A percentile compares a stretch with the other conserved stretches of the same genome.
Conservation (phyloP, 2,113 vertebrate genomes). For the Sapajus apella region DNA sequence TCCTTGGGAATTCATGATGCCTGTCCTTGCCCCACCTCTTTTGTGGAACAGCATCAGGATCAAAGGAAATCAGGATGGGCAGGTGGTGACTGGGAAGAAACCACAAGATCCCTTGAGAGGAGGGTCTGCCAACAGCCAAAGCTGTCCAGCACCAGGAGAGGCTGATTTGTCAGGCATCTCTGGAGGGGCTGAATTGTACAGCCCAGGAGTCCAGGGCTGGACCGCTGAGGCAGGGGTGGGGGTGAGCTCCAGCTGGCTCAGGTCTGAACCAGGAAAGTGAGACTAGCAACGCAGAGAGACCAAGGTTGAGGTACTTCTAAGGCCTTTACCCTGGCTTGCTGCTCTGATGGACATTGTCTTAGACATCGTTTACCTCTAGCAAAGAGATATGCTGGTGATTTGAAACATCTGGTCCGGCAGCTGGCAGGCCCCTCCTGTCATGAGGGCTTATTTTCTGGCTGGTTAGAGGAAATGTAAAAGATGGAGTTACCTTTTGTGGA, state of each 20-base stretch:
- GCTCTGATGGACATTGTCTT: conserved; percentile 64
- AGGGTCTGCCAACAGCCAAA: background rate
- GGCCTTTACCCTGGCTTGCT: background rate
- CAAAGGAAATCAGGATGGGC: background rate
- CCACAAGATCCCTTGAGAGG: background rate
- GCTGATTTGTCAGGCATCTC: background rate
- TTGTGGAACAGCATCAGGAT: background rate
- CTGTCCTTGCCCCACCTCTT: background rate
- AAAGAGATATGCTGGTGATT: conserved; percentile 81
- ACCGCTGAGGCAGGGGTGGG: background rate
- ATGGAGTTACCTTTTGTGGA: background rate
- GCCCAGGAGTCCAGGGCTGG: background rate
- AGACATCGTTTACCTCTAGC: conserved; percentile 83
- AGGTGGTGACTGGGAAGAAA: background rate
- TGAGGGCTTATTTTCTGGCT: conserved; percentile 17
- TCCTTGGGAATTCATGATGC: conserved; percentile 13
- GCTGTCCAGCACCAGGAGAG: background rate
- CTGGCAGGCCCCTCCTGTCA: conserved; percentile 49
- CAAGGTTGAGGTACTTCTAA: background rate
- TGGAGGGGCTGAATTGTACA: background rate
- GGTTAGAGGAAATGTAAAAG: conserved; percentile 26
- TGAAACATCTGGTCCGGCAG: conserved; percentile 81
- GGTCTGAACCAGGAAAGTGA: conserved; percentile 12
- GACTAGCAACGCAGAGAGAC: background rate
- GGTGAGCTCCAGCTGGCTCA: background rate